phyloP scores from a whole-genome alignment of 2,888 invertebrate species.

The Calameuta filiformis region DNA sequence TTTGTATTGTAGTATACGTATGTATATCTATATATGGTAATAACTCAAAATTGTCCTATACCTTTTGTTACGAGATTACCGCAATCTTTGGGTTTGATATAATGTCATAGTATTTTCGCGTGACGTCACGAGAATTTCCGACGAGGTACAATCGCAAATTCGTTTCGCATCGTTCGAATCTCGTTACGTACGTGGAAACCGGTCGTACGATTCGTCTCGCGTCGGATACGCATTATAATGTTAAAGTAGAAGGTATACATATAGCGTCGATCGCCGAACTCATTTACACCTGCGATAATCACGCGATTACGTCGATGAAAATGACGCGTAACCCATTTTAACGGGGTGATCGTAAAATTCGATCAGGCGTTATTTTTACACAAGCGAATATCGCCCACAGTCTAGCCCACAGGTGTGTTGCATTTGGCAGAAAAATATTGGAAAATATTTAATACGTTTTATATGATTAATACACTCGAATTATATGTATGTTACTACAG shows the following conservation, averaged over 20 bases:
- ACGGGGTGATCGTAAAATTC: slow-evolving; percentile 42
- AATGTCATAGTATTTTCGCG: not conserved
- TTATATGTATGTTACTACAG: not conserved
- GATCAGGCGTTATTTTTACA: slow-evolving; percentile 48
- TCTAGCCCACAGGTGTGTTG: not conserved
- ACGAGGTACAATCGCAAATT: not conserved
- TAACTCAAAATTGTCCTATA: not conserved
- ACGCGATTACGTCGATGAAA: slow-evolving; percentile 49
- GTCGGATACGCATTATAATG: not conserved
- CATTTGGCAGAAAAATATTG: not conserved
- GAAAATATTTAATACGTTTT: too few species aligned
- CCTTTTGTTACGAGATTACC: too few species aligned
- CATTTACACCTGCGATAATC: slow-evolving; percentile 35
- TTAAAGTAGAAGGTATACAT: not conserved
- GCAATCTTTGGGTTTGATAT: not conserved
- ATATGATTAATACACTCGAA: not conserved
- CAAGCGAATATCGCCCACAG: slow-evolving; percentile 6
- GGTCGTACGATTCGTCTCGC: not conserved
- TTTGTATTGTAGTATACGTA: not conserved
- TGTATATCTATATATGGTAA: not conserved
- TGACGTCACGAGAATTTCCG: not conserved
- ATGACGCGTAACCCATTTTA: slow-evolving; percentile 28
- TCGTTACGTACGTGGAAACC: not conserved
- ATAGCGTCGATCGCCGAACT: not conserved
- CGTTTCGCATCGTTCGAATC: not conserved